These are phyloP conservation scores for Oreochromis grahami DNA, from an alignment of 2,797 vertebrate species.

Conservation along the genomic window DNA sequence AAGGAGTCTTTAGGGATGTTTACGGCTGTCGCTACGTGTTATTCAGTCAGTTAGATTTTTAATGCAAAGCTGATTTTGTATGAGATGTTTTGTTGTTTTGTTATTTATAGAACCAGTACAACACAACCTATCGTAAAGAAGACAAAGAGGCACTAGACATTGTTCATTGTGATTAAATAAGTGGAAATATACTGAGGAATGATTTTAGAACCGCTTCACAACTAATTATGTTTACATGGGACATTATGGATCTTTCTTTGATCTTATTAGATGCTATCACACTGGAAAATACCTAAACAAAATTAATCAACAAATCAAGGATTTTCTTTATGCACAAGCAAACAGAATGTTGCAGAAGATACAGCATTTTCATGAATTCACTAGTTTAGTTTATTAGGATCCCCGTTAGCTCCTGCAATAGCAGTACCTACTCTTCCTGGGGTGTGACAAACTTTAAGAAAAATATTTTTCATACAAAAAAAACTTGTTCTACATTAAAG, in stretches of 20 bases:
- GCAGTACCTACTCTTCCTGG: background rate
- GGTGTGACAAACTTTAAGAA: background rate
- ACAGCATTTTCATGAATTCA: rapidly evolving
- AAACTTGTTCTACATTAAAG: background rate
- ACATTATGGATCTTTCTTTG: background rate
- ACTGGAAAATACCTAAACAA: background rate
- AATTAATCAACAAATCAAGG: background rate
- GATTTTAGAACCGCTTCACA: background rate
- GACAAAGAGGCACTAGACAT: rapidly evolving
- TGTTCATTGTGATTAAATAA: background rate
- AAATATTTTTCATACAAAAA: too few relatives aligned
- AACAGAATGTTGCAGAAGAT: background rate
- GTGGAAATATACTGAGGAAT: background rate
- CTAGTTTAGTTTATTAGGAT: background rate
- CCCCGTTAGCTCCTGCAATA: background rate
- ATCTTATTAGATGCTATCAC: background rate
- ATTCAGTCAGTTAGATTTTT: background rate
- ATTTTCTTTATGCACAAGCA: background rate
- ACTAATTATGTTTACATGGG: background rate
- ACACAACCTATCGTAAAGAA: background rate
- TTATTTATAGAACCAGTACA: background rate
- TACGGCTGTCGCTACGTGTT: background rate
- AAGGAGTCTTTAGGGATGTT: background rate
- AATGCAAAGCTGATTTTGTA: background rate
- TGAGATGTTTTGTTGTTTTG: background rate